phyloP scores from a whole-genome alignment of 2,888 invertebrate genomes.

The Imbricaverruca yamaguchii region DNA sequence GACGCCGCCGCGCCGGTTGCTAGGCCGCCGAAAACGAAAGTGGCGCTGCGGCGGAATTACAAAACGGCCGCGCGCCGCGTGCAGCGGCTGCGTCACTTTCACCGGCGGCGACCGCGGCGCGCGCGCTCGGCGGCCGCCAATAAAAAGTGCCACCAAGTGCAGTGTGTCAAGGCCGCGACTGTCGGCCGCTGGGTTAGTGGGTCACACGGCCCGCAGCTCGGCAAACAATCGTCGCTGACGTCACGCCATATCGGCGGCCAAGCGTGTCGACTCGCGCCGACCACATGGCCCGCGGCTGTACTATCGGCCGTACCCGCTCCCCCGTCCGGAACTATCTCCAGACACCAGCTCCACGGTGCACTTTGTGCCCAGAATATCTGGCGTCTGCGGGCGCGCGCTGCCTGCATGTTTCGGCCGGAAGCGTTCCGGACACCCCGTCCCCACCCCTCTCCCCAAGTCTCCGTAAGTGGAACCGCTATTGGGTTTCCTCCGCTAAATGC shows the following conservation, averaged over 20 bases:
- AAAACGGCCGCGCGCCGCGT: slow-evolving; percentile 15
- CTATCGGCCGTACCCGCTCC: no score
- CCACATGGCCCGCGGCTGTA: no score
- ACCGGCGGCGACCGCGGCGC: not conserved
- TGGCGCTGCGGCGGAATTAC: slow-evolving; percentile 16
- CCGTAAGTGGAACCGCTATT: no score
- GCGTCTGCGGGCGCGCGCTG: no score
- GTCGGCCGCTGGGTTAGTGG: not conserved
- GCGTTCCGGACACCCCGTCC: no score
- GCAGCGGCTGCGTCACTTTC: not conserved
- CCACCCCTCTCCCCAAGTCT: no score
- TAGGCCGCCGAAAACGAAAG: slow-evolving; percentile 24
- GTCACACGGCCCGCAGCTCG: slow-evolving; percentile 7
- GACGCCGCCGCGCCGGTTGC: not conserved
- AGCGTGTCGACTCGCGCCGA: no score
- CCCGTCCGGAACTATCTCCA: no score
- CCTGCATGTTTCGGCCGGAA: no score
- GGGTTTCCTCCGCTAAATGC: no score
- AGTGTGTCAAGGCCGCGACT: slow-evolving; percentile 8
- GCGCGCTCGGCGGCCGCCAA: not conserved
- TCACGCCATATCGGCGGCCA: not conserved
- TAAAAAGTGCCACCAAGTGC: slow-evolving; percentile 10
- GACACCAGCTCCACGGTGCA: no score
- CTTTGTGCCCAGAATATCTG: no score
- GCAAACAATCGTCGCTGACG: slow-evolving; percentile 1